Conservation (phyloP, 2,888 invertebrate genomes). For the Cosmia trapezina region DNA sequence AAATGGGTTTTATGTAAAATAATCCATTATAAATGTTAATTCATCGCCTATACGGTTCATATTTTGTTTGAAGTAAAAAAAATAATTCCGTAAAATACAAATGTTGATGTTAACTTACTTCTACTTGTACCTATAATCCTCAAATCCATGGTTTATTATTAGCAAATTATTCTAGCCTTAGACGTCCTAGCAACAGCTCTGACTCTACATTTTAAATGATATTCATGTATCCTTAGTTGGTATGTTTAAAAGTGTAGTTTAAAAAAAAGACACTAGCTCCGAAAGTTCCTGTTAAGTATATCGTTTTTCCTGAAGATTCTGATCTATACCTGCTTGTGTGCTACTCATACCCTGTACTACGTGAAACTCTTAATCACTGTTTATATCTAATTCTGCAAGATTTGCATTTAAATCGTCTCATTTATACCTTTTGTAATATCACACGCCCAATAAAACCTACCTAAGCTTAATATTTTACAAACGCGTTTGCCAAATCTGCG, state of each 20-base stretch:
- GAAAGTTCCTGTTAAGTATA: neutral
- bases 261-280: neutral
- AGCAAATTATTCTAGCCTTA: neutral
- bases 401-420: neutral
- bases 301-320: neutral
- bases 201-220: neutral
- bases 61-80: conserved; percentile 19
- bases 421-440: neutral
- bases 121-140: neutral
- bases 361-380: neutral
- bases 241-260: neutral
- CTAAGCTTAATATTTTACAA: neutral
- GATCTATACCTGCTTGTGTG: neutral
- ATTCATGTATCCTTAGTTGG: neutral
- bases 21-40: conserved; percentile 27
- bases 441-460: neutral
- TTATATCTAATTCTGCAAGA: neutral
- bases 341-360: neutral
- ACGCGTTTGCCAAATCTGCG: conserved; percentile 22
- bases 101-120: neutral
- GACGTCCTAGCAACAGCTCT: neutral
- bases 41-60: conserved; percentile 9
- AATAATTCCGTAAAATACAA: neutral
- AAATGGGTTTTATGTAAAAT: conserved; percentile 48
- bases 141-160: neutral